phyloP scores from a whole-genome alignment of 1,140 invertebrate genomes.

The Drosophila melanica region DNA sequence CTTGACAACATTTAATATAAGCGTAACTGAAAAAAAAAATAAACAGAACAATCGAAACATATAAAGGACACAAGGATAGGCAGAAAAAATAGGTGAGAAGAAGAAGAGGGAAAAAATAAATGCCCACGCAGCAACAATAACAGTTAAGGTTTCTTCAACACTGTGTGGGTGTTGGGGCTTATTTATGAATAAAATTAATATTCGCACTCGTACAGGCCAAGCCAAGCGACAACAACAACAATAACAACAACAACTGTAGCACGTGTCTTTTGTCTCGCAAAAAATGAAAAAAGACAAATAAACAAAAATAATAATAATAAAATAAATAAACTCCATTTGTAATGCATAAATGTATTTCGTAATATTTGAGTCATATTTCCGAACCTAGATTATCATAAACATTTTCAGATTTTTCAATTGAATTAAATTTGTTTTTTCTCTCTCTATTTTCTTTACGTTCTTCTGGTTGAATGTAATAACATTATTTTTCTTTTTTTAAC shows the following conservation, averaged over 20 bases:
- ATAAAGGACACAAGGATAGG: constrained; percentile 33
- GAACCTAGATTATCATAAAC: constrained; percentile 23
- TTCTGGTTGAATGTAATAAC: background rate
- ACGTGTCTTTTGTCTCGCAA: constrained; percentile 7
- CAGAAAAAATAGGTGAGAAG: background rate
- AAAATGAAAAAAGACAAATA: background rate
- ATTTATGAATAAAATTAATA: constrained; percentile 32
- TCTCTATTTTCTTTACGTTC: background rate
- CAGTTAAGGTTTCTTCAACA: constrained; percentile 1
- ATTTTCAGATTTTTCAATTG: constrained; percentile 19
- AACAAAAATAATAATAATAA: background rate
- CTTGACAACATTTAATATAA: too few relatives aligned
- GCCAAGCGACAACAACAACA: constrained; percentile 20
- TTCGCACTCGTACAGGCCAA: background rate
- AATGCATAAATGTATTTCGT: constrained; percentile 5
- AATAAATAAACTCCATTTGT: constrained; percentile 1
- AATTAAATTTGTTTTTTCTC: constrained; percentile 23
- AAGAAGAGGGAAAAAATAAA: constrained; percentile 4
- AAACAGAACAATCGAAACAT: constrained; percentile 13
- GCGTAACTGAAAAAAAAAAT: background rate
- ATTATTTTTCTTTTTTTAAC: constrained; percentile 1
- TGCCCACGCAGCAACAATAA: constrained; percentile 13
- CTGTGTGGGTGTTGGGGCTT: constrained; percentile 21
- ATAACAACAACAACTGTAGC: constrained; percentile 8
- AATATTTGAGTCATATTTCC: constrained; percentile 23